Evolutionary conservation across 2,888 invertebrate genomes (phyloP).

Genomic region (Calameuta filiformis): DNA sequence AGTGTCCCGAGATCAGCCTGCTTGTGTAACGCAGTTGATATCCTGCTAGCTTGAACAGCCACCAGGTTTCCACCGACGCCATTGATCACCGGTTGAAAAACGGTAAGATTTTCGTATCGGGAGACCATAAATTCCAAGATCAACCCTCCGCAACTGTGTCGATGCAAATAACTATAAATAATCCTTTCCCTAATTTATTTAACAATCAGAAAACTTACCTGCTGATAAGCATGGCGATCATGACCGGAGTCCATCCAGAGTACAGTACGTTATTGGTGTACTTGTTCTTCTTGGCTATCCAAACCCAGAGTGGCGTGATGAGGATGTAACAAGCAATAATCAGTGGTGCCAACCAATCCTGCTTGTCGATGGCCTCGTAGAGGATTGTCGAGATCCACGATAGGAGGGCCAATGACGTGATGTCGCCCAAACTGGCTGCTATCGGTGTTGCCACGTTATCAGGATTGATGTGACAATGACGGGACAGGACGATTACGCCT

Average conservation of each 20-base stretch:
- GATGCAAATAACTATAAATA: not conserved
- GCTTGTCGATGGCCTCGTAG: conserved; percentile 71
- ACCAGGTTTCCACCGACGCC: conserved; percentile 86
- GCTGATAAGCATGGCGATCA: conserved; percentile 84
- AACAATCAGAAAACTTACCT: conserved; percentile 64
- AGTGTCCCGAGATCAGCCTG: conserved; percentile 73
- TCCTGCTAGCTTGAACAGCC: conserved; percentile 81
- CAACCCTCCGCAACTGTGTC: conserved; percentile 74
- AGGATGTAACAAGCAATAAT: conserved; percentile 74
- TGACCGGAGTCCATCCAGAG: conserved; percentile 82
- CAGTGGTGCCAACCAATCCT: conserved; percentile 75
- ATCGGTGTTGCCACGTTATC: conserved; percentile 86
- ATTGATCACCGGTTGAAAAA: conserved; percentile 86
- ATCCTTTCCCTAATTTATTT: not conserved
- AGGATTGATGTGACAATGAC: conserved; percentile 78
- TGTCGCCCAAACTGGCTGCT: conserved; percentile 83
- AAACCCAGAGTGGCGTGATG: conserved; percentile 79
- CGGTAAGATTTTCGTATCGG: conserved; percentile 77
- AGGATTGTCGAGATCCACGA: conserved; percentile 72
- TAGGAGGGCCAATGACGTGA: conserved; percentile 75
- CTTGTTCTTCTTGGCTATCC: conserved; percentile 76
- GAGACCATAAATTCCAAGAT: conserved; percentile 79
- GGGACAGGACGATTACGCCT: conserved; percentile 77
- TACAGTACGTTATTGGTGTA: conserved; percentile 78
- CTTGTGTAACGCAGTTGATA: conserved; percentile 79